Evolutionary conservation across 2,797 vertebrate species (phyloP).

Genomic region (Cygnus olor): DNA sequence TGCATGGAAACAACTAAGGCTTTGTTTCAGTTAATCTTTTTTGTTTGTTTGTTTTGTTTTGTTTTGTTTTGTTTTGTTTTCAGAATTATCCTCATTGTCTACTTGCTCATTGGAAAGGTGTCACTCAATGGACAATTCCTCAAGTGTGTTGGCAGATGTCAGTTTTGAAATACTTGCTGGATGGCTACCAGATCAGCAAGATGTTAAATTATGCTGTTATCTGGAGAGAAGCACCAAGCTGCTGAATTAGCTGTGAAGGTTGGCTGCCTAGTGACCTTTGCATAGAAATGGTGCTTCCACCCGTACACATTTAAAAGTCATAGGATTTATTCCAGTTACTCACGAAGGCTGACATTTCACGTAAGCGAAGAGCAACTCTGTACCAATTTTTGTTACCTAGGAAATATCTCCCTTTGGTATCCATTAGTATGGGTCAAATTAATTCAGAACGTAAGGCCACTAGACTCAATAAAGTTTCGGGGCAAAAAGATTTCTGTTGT

Average conservation of each 20-base stretch:
- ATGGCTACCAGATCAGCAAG: background rate
- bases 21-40: background rate
- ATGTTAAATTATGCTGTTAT: constrained; percentile 25
- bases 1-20: background rate
- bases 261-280: constrained; percentile 50
- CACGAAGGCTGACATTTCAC: constrained; percentile 62
- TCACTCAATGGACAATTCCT: background rate
- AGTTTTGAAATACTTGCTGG: constrained; percentile 12
- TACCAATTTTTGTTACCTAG: constrained; percentile 29
- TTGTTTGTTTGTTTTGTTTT: background rate
- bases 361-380: constrained; percentile 48
- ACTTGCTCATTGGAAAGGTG: background rate
- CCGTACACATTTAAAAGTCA: constrained; percentile 55
- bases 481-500: background rate
- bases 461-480: background rate
- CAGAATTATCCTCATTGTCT: background rate
- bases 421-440: constrained; percentile 42
- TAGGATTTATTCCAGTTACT: constrained; percentile 37
- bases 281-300: constrained; percentile 10
- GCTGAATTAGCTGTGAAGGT: background rate
- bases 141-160: background rate
- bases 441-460: constrained; percentile 1
- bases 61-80: background rate
- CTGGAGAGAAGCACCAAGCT: background rate
- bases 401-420: constrained; percentile 53